Evolutionary conservation across 2,888 invertebrate genomes (phyloP).

Genomic region (Metallyticus violacea): DNA sequence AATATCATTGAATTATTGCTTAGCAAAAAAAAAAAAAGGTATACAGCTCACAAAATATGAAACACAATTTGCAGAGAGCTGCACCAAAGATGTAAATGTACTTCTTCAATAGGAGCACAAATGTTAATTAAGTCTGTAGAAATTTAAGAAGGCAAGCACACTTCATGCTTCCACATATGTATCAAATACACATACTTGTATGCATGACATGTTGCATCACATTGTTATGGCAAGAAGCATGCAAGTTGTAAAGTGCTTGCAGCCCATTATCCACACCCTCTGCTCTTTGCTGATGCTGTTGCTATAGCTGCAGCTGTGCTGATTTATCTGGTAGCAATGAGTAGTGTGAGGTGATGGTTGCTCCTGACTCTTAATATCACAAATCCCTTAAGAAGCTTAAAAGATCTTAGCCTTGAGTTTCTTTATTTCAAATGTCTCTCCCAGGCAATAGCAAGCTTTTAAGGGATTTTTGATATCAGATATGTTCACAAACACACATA

Average conservation of each 20-base stretch:
- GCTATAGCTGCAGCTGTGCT: neutral
- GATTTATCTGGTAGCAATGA: neutral
- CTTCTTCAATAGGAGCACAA: neutral
- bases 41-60: neutral
- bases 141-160: neutral
- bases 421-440: too few species aligned
- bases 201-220: neutral
- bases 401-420: too few species aligned
- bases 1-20: neutral
- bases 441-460: neutral
- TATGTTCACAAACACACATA: neutral
- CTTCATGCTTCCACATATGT: neutral
- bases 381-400: neutral
- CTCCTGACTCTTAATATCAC: neutral
- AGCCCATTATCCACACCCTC: neutral
- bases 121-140: neutral
- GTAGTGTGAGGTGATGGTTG: neutral
- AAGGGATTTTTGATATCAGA: neutral
- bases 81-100: neutral
- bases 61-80: neutral
- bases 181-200: neutral
- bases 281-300: neutral
- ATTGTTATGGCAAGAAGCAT: neutral
- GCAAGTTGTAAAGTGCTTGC: neutral
- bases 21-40: neutral